A percentile compares a stretch with the other conserved stretches of the same genome.
Conservation (phyloP, 2,113 vertebrate genomes). For the Daubentonia madagascariensis region DNA sequence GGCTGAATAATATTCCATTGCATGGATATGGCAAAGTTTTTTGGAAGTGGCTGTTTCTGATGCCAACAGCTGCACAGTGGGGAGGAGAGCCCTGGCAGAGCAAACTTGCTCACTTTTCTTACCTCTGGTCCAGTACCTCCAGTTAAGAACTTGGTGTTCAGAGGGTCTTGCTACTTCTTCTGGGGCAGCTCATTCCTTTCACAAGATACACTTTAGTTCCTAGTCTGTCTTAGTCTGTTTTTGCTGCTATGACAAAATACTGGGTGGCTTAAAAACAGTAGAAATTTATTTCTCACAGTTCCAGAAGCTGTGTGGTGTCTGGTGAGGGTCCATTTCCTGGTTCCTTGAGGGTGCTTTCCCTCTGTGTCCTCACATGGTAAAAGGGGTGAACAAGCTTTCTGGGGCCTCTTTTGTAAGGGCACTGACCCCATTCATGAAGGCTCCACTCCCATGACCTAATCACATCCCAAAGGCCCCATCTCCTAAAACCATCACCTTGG, state of each 20-base stretch:
- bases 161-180: neutral
- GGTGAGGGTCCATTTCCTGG: neutral
- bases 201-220: accelerated
- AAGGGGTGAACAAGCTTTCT: neutral
- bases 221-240: neutral
- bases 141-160: neutral
- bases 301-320: neutral
- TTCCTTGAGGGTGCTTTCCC: neutral
- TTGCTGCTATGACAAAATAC: too few relatives aligned
- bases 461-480: neutral
- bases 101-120: neutral
- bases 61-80: neutral
- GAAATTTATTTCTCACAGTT: neutral
- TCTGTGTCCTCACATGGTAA: neutral
- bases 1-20: neutral
- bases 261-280: neutral
- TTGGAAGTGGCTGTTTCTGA: neutral
- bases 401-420: neutral
- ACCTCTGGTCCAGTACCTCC: neutral
- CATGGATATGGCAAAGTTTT: neutral
- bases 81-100: neutral
- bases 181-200: neutral
- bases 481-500: neutral
- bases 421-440: neutral
- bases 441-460: neutral